phyloP scores from a whole-genome alignment of 2,113 vertebrate genomes.

The Halichoeres trimaculatus region DNA sequence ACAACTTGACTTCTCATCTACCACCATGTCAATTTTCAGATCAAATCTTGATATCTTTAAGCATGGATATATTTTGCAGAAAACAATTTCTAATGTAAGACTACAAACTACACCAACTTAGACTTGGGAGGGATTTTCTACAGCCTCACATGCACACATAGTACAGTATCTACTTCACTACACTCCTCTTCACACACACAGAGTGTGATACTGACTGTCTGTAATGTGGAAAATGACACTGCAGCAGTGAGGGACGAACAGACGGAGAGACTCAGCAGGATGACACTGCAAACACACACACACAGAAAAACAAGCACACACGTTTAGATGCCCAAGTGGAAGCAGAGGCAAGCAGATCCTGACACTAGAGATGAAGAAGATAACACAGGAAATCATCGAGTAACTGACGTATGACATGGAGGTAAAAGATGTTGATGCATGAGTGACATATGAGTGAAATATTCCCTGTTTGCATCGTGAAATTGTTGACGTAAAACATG shows the following conservation, averaged over 20 bases:
- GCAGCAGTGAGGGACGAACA: constrained; percentile 97
- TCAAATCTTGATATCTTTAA: too few relatives aligned
- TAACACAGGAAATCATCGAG: background rate
- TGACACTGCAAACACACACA: constrained; percentile 88
- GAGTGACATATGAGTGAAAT: too few relatives aligned
- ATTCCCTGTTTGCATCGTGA: too few relatives aligned
- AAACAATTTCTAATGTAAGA: background rate
- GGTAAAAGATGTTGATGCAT: background rate
- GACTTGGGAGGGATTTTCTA: background rate
- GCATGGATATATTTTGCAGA: background rate
- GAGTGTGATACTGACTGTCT: constrained; percentile 88
- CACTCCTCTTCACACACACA: constrained; percentile 27
- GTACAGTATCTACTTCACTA: constrained; percentile 3
- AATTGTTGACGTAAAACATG: too few relatives aligned
- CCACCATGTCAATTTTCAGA: background rate
- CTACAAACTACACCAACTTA: background rate
- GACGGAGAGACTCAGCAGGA: constrained; percentile 92
- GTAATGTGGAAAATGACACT: constrained; percentile 91
- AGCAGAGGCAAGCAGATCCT: constrained; percentile 23
- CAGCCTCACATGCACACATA: constrained; percentile 10
- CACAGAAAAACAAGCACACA: constrained; percentile 30
- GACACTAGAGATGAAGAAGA: background rate
- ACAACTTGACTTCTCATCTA: background rate
- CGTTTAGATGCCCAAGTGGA: constrained; percentile 14
- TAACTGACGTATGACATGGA: background rate